These are phyloP conservation scores for Xiphydria camelus DNA, from an alignment of 2,888 invertebrate species.

Conservation along the genomic window DNA sequence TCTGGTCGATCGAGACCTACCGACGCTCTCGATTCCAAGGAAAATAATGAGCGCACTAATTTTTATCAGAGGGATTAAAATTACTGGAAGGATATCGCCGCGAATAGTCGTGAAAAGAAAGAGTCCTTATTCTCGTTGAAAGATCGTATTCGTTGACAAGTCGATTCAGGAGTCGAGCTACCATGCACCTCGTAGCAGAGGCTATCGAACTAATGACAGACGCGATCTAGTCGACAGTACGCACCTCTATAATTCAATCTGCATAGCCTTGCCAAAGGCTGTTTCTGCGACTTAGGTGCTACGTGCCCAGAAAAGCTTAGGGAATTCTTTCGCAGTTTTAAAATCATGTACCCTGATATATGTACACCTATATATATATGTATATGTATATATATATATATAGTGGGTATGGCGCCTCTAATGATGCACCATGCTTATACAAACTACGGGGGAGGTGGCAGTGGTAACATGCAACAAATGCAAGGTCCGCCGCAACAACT, in stretches of 20 bases:
- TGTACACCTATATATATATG: slow-evolving; percentile 24
- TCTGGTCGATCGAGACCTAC: too few relatives aligned
- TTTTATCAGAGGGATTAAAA: too few relatives aligned
- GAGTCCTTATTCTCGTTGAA: too few relatives aligned
- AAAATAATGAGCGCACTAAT: neutral
- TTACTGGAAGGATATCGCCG: too few relatives aligned
- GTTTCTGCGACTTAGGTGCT: slow-evolving; percentile 44
- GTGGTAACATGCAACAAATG: slow-evolving; percentile 61
- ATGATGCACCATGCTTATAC: slow-evolving; percentile 64
- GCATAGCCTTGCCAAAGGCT: slow-evolving; percentile 8
- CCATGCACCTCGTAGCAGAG: too few relatives aligned
- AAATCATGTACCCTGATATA: slow-evolving; percentile 45
- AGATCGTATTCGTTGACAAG: too few relatives aligned
- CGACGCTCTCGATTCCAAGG: too few relatives aligned
- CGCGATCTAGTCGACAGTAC: too few relatives aligned
- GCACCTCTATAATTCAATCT: too few relatives aligned
- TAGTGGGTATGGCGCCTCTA: slow-evolving; percentile 61
- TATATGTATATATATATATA: slow-evolving; percentile 44
- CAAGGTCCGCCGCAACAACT: slow-evolving; percentile 61
- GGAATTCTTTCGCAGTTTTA: slow-evolving; percentile 40
- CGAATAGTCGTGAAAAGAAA: too few relatives aligned
- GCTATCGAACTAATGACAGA: too few relatives aligned
- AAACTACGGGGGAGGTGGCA: slow-evolving; percentile 64
- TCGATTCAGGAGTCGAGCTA: too few relatives aligned
- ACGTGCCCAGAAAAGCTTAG: slow-evolving; percentile 29